Conservation (phyloP, 1,140 invertebrate species). For the Camponotus floridanus region DNA sequence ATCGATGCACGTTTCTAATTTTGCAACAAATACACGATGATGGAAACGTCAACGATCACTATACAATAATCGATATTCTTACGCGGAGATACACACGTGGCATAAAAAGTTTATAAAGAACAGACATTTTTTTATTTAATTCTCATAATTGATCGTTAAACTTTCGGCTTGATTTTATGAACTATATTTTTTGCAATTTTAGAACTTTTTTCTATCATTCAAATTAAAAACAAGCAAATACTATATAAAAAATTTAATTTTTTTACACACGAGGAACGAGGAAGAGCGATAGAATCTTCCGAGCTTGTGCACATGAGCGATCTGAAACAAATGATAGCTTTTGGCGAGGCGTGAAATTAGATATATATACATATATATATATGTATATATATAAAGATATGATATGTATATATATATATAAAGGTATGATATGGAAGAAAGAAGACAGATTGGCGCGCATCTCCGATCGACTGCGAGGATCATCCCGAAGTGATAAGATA, state of each 20-base stretch:
- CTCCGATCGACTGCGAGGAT: slow-evolving; percentile 36
- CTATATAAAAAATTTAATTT: background rate
- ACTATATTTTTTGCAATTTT: background rate
- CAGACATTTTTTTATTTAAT: background rate
- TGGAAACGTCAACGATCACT: background rate
- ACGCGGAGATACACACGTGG: background rate
- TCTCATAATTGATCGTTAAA: background rate
- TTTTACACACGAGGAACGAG: background rate
- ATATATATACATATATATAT: background rate
- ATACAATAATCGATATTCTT: background rate
- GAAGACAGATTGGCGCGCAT: background rate
- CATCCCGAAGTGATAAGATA: slow-evolving; percentile 49
- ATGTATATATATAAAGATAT: slow-evolving; percentile 7
- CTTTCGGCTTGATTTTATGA: background rate
- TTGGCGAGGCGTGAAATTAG: slow-evolving; percentile 46
- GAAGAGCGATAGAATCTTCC: background rate
- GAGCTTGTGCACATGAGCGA: background rate
- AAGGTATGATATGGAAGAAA: slow-evolving; percentile 16
- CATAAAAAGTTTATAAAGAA: background rate
- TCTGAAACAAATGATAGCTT: slow-evolving; percentile 51
- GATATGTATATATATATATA: slow-evolving; percentile 38
- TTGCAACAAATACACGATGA: background rate
- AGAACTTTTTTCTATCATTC: background rate
- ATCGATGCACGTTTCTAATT: background rate
- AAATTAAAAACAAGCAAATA: background rate